A percentile compares a stretch with the other conserved stretches of the same genome.
Conservation (phyloP, 2,888 invertebrate genomes). For the Dexiosoma caninum region DNA sequence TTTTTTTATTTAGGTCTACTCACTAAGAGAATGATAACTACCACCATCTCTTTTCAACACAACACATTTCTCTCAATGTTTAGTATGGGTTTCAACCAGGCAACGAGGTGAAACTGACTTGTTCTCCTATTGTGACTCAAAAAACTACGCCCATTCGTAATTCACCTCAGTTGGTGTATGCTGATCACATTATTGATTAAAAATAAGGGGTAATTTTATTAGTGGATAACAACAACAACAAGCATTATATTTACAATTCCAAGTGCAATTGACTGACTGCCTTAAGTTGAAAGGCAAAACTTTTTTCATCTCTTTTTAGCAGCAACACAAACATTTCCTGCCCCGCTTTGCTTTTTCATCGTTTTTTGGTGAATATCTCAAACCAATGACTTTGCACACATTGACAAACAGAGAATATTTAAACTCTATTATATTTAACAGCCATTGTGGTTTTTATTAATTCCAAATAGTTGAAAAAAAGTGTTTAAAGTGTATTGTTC, state of each 20-base stretch:
- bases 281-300: too few species aligned
- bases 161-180: not conserved
- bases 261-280: too few species aligned
- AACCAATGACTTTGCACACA: constrained; percentile 7
- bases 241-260: constrained; percentile 5
- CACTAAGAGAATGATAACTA: not conserved
- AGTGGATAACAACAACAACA: constrained; percentile 4
- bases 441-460: constrained; percentile 66
- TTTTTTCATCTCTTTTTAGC: constrained; percentile 59
- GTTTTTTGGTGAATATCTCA: not conserved
- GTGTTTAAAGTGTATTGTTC: constrained; percentile 32
- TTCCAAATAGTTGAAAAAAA: constrained; percentile 56
- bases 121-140: constrained; percentile 25
- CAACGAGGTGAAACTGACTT: constrained; percentile 15
- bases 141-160: constrained; percentile 39
- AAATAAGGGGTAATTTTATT: constrained; percentile 28
- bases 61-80: not conserved
- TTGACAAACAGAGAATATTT: constrained; percentile 22
- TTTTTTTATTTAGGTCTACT: constrained; percentile 35
- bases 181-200: not conserved
- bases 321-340: constrained; percentile 38
- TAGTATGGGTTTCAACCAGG: not conserved
- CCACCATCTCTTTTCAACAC: not conserved
- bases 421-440: constrained; percentile 53
- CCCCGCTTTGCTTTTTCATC: not conserved